phyloP scores from a whole-genome alignment of 2,113 vertebrate species.

The Hippocampus guttulatus region DNA sequence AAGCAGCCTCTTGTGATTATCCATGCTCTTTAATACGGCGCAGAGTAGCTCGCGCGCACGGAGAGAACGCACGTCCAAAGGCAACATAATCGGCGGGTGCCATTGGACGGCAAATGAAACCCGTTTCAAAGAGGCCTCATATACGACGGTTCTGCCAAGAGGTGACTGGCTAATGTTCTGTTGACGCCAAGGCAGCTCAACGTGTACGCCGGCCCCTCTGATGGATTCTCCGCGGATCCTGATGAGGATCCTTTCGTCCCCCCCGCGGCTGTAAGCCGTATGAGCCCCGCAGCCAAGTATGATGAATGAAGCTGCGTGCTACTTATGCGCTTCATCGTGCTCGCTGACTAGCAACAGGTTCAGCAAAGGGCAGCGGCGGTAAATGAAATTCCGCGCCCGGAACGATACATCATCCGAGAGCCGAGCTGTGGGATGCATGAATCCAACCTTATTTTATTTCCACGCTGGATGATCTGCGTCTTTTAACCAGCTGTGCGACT shows the following conservation, averaged over 20 bases:
- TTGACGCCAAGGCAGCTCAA: conserved; percentile 54
- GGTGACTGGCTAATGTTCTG: conserved; percentile 52
- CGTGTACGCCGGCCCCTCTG: conserved; percentile 48
- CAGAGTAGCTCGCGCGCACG: conserved; percentile 49
- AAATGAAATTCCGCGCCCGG: conserved; percentile 98
- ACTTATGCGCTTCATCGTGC: conserved; percentile 98
- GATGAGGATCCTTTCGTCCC: conserved; percentile 73
- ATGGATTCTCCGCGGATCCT: conserved; percentile 78
- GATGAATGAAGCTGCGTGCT: conserved; percentile 98
- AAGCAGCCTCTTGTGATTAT: conserved; percentile 73
- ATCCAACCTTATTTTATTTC: conserved; percentile 78
- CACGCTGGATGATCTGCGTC: conserved; percentile 74
- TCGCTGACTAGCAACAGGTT: conserved; percentile 99
- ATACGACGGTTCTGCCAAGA: conserved; percentile 39
- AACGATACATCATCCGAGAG: conserved; percentile 98
- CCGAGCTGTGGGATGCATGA: conserved; percentile 77
- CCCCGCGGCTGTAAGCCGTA: conserved; percentile 84
- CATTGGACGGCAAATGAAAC: too few species aligned
- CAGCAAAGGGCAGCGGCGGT: conserved; percentile 96
- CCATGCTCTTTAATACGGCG: conserved; percentile 77
- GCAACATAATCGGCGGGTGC: conserved; percentile 35
- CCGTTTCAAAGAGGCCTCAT: conserved; percentile 9
- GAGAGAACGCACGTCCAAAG: conserved; percentile 59
- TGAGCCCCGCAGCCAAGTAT: conserved; percentile 94
- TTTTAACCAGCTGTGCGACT: conserved; percentile 73